Evolutionary conservation across 2,888 invertebrate species (phyloP).

Genomic region (Morpho helenor): DNA sequence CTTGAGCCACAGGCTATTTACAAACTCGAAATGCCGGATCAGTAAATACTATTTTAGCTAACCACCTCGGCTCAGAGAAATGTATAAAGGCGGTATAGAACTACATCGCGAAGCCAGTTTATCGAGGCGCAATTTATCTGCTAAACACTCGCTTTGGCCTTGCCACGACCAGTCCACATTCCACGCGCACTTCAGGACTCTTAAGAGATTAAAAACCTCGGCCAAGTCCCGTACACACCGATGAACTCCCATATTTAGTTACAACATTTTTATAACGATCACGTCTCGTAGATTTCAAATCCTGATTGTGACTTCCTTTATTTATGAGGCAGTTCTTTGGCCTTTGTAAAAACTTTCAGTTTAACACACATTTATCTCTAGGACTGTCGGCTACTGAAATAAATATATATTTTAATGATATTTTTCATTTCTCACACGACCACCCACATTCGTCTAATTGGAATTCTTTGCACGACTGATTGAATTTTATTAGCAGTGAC

Average conservation of each 20-base stretch:
- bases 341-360: slow-evolving; percentile 1
- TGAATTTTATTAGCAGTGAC: slow-evolving; percentile 2
- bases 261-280: slow-evolving; percentile 25
- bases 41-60: slow-evolving; percentile 53
- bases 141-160: slow-evolving; percentile 63
- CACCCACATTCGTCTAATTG: slow-evolving; percentile 7
- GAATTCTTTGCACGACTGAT: slow-evolving; percentile 1
- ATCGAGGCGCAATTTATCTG: slow-evolving; percentile 66
- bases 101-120: slow-evolving; percentile 55
- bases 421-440: not conserved
- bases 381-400: too few relatives aligned
- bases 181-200: slow-evolving; percentile 59
- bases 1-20: slow-evolving; percentile 27
- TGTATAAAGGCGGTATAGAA: slow-evolving; percentile 45
- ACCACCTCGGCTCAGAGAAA: slow-evolving; percentile 43
- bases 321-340: slow-evolving; percentile 14
- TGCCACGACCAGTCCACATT: slow-evolving; percentile 61
- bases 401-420: too few relatives aligned
- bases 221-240: slow-evolving; percentile 28
- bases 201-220: slow-evolving; percentile 52
- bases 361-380: too few relatives aligned
- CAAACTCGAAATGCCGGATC: slow-evolving; percentile 40
- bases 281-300: slow-evolving; percentile 25
- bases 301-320: slow-evolving; percentile 27
- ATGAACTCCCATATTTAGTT: slow-evolving; percentile 27